Conservation (phyloP, 2,113 vertebrate genomes). For the Lepisosteus osseus region DNA sequence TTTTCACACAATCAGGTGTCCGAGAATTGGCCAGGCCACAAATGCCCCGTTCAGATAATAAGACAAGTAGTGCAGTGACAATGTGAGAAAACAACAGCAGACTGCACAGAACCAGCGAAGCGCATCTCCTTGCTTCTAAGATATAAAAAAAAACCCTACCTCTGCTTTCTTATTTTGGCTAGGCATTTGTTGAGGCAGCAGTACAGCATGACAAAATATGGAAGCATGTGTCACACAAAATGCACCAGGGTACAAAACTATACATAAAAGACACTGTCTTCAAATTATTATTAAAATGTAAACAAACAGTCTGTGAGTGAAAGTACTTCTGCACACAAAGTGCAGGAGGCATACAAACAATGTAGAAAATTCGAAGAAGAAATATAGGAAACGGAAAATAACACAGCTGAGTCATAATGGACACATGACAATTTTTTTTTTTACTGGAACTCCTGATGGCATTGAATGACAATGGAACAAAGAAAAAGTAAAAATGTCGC, state of each 20-base stretch:
- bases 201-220: too few species aligned
- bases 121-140: slow-evolving; percentile 59
- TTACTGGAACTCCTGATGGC: too few species aligned
- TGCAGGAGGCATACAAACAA: too few species aligned
- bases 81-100: slow-evolving; percentile 91
- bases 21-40: slow-evolving; percentile 58
- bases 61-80: slow-evolving; percentile 89
- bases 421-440: too few species aligned
- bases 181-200: too few species aligned
- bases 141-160: neutral
- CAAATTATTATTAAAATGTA: neutral
- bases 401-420: too few species aligned
- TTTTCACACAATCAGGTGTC: slow-evolving; percentile 95
- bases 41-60: slow-evolving; percentile 74
- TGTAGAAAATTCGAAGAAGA: too few species aligned
- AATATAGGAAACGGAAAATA: too few species aligned
- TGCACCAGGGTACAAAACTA: slow-evolving; percentile 25
- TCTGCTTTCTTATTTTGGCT: neutral
- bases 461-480: too few species aligned
- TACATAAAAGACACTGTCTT: slow-evolving; percentile 17
- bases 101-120: slow-evolving; percentile 73
- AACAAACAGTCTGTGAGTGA: too few species aligned
- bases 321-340: too few species aligned
- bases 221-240: slow-evolving; percentile 25
- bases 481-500: too few species aligned